Evolutionary conservation across 1,140 invertebrate genomes (phyloP), one percentile per base, ranked within the genome.

Genomic region (Drosophila varians): DNA sequence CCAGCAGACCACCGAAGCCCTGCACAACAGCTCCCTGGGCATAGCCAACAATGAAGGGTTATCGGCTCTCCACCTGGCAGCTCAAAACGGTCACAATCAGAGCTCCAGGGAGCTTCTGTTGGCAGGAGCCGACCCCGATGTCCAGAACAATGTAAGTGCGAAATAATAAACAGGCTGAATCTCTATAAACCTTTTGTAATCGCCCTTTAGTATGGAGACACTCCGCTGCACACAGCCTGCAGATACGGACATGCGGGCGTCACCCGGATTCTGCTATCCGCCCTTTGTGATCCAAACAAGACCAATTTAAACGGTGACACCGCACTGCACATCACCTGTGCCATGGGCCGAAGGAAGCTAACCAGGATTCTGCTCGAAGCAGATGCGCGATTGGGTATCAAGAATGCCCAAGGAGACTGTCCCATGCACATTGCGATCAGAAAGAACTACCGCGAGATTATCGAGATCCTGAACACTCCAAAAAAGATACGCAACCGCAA

Each of bases 281-380:
- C 97, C 3, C 92, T 96, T 48, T 97, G 96, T 87, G 94, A 95
- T 69, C 95, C 98, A 19, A 96, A 96, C 47, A 96, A 97, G 90
- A 96, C 97, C 75, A 99, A 99, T 91, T 98, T 98, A 92, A 99
- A 99, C 92, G 97, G 97, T 1, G 98, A 99, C 90, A 98, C 97
- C 0, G 95, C 97, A 0, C 91, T 99, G 14, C 98, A 99, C 90
- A 98, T 99, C 71, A 95, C 97, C 4, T 95, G 97, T 5, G 98
- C 98, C 1, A 97, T 99, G 96, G 97, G 97, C 12, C 92, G 97
- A 36, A 93, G 97, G 31, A 99, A 99, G 92, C 92, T 99, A 46
- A 98, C 97, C 1, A 94, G 96, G 82, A 97, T 99, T 69, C 92
- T 99, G 1, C 92, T 99, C 8, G 97, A 98, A 90, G 95, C 96